Percentiles rank a stretch among this genome's conserved stretches.
phyloP scores from a whole-genome alignment of 2,797 vertebrate genomes.

The Bradypodion ventrale region DNA sequence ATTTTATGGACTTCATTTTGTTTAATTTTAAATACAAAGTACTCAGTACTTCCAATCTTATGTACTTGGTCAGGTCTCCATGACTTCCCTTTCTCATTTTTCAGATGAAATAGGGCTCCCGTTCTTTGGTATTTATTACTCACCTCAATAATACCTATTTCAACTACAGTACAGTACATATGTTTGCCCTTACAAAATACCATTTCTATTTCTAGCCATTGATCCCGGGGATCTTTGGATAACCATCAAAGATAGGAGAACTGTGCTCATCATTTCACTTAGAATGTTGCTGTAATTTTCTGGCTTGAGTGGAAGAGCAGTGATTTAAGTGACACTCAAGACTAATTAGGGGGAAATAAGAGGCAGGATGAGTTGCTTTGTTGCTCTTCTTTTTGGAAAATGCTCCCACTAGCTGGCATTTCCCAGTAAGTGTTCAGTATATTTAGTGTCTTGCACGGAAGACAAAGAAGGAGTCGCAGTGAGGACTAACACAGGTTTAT shows the following conservation, averaged over 20 bases:
- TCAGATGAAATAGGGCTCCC: slow-evolving; percentile 13
- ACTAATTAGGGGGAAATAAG: background rate
- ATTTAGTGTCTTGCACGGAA: too few relatives aligned
- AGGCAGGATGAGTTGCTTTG: too few relatives aligned
- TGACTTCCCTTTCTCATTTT: background rate
- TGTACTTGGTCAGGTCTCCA: slow-evolving; percentile 27
- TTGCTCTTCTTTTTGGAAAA: too few relatives aligned
- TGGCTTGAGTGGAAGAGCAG: background rate
- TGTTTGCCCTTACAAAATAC: background rate
- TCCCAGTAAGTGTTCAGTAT: too few relatives aligned
- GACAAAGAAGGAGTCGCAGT: too few relatives aligned
- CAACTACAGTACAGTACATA: background rate
- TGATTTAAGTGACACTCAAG: background rate
- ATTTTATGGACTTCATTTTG: slow-evolving; percentile 9
- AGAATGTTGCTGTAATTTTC: background rate
- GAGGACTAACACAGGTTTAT: too few relatives aligned
- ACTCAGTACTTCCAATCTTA: slow-evolving; percentile 32
- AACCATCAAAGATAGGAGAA: background rate
- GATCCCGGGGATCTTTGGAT: background rate
- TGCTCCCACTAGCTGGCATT: too few relatives aligned
- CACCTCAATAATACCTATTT: slow-evolving; percentile 5
- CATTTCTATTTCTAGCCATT: background rate
- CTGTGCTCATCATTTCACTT: too few relatives aligned
- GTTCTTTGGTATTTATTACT: background rate
- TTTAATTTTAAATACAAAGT: background rate